Evolutionary conservation across 2,113 vertebrate genomes (phyloP), one percentile per base, ranked within the genome.

Genomic region (Rousettus leschenaultii): DNA sequence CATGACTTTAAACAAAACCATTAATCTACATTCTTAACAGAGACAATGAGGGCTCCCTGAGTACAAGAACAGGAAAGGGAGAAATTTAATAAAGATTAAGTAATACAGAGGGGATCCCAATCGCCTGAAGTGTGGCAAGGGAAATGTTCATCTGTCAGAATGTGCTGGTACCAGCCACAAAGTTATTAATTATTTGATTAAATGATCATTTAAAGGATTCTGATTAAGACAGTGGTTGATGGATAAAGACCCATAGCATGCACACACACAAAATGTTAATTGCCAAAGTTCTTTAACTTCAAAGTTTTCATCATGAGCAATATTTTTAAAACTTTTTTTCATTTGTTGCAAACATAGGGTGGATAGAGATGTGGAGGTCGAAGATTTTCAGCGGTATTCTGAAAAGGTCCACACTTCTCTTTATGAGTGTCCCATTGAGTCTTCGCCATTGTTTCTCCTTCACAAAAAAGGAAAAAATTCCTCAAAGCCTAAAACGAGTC

Each of bases 301-400:
- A 26, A 53, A 65, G 26, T 55, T 94, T 94, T 88, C 43, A 68
- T 96, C 9, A 68, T 22, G 6, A 94, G 71, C 9, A 45, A 16
- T 53, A 73, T 74, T 57, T 95, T 87, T 45, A 66, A 90, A 6
- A 24, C 48, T 16, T 38, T 74, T 86, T 4, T 5, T 22, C 71
- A 48, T 45, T 83, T 66, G 6, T 93, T 79, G 48, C 84, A 97
- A 95, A 98, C 45, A 48, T 77, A 99, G 99, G 98, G 95, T 99
- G 97, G 99, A 99, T 93, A 99, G 98, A 98, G 99, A 99, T 96
- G 99, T 99, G 95, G 99, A 99, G 95, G 99, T 99, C 0, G 99
- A 99, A 97, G 99, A 99, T 98, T 99, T 99, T 97, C 99, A 99
- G 97, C 99, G 97, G 87, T 99, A 99, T 89, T 86, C 98, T 45